These are phyloP conservation scores for Coilia nasus DNA, from an alignment of 2,797 vertebrate species.

Conservation along the genomic window DNA sequence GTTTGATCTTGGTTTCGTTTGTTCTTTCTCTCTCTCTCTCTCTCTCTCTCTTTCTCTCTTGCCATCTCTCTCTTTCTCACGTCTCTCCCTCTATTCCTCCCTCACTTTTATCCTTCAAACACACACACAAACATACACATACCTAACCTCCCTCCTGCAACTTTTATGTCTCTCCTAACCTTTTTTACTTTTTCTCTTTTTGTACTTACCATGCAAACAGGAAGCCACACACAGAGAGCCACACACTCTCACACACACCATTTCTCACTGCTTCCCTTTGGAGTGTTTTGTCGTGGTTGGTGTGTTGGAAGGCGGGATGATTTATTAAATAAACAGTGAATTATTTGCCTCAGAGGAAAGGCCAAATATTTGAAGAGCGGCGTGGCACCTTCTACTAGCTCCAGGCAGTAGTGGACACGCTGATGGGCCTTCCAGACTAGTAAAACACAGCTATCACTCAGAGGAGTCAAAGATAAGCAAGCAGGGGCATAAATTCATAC, in stretches of 20 bases:
- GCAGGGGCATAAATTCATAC: neutral
- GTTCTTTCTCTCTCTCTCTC: neutral
- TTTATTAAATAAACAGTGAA: constrained; percentile 68
- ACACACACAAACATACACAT: too few relatives aligned
- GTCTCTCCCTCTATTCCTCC: neutral
- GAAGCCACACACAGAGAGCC: neutral
- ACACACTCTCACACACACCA: constrained; percentile 17
- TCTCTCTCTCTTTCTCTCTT: too few relatives aligned
- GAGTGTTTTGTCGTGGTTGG: constrained; percentile 41
- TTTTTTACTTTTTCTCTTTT: neutral
- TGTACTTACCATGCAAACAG: constrained; percentile 18
- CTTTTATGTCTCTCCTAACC: neutral
- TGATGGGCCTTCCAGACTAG: constrained; percentile 47
- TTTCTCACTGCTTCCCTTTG: constrained; percentile 40
- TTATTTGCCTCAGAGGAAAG: constrained; percentile 59
- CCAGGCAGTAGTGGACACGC: constrained; percentile 51
- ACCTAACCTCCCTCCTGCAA: neutral
- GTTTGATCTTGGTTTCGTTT: neutral
- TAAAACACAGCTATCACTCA: constrained; percentile 46
- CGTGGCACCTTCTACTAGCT: constrained; percentile 43
- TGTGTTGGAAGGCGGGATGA: constrained; percentile 44
- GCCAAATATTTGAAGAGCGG: constrained; percentile 66
- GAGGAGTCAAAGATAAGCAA: constrained; percentile 30
- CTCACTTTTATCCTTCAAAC: neutral
- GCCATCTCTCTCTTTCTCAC: too few relatives aligned